A percentile compares a stretch with the other conserved stretches of the same genome.
phyloP scores from a whole-genome alignment of 2,888 invertebrate genomes.

The Drosophila putrida region DNA sequence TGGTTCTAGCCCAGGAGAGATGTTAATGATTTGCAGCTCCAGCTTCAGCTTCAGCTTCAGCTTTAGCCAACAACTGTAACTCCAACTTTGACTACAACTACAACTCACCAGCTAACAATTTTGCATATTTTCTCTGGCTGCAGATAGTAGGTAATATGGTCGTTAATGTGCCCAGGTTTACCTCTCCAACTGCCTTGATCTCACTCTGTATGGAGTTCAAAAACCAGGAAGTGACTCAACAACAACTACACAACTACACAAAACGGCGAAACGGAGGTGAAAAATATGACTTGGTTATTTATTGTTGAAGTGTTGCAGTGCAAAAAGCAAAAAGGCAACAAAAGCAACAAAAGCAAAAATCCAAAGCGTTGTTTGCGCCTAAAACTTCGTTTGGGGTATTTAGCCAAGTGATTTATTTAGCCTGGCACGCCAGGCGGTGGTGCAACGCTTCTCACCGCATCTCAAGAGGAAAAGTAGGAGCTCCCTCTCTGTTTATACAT shows the following conservation, averaged over 20 bases:
- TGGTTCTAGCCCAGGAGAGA: constrained; percentile 61
- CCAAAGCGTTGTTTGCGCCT: constrained; percentile 58
- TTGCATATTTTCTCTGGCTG: constrained; percentile 73
- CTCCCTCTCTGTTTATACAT: neutral
- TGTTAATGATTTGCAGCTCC: constrained; percentile 78
- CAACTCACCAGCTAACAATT: constrained; percentile 56
- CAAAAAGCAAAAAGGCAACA: constrained; percentile 49
- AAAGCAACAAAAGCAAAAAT: constrained; percentile 20
- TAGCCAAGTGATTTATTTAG: constrained; percentile 77
- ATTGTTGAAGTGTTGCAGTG: constrained; percentile 81
- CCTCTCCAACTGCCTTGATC: constrained; percentile 51
- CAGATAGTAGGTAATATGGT: constrained; percentile 80
- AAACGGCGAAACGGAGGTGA: constrained; percentile 69
- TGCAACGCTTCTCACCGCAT: constrained; percentile 52
- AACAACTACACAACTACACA: constrained; percentile 66
- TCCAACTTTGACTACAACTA: constrained; percentile 3
- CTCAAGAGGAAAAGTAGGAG: constrained; percentile 17
- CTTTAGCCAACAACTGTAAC: constrained; percentile 8
- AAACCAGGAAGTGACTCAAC: constrained; percentile 81
- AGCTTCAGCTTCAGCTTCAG: constrained; percentile 26
- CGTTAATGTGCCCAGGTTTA: constrained; percentile 75
- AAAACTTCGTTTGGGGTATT: constrained; percentile 79
- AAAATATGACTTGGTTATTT: constrained; percentile 81
- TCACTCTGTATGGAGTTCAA: constrained; percentile 61
- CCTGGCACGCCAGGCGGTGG: constrained; percentile 73